phyloP scores from a whole-genome alignment of 2,888 invertebrate species.

The Frankliniella fusca region DNA sequence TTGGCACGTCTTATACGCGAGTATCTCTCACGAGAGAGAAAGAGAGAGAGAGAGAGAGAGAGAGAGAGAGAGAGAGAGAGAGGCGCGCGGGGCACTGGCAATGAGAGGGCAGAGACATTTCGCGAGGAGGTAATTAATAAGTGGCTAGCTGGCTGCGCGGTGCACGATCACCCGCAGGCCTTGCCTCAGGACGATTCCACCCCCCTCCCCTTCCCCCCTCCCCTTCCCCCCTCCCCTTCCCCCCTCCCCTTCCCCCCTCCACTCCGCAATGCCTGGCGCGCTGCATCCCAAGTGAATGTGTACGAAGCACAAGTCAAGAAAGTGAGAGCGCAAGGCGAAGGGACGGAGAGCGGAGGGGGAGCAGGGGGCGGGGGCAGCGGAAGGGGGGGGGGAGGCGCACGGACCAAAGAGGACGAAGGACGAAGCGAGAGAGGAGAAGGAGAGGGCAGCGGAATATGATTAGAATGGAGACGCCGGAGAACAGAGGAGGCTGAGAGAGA shows the following conservation, averaged over 20 bases:
- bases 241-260: background rate
- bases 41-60: background rate
- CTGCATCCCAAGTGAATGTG: background rate
- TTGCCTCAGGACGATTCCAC: no score
- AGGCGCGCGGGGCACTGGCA: background rate
- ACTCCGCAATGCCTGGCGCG: background rate
- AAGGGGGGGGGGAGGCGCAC: background rate
- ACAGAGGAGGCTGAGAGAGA: background rate
- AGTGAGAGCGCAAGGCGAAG: background rate
- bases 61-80: conserved; percentile 6
- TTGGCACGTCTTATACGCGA: no score
- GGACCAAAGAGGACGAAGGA: no score
- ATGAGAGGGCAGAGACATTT: background rate
- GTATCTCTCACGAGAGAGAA: background rate
- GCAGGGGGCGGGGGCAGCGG: background rate
- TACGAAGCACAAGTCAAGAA: background rate
- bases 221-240: background rate
- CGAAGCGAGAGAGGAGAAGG: background rate
- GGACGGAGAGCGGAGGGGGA: background rate
- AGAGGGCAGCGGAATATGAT: background rate
- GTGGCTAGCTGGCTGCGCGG: background rate
- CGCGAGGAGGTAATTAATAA: conserved; percentile 3
- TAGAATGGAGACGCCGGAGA: background rate
- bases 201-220: no score
- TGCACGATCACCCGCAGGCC: no score